Evolutionary conservation across 2,888 invertebrate species (phyloP).

Genomic region (Hyles lineata): DNA sequence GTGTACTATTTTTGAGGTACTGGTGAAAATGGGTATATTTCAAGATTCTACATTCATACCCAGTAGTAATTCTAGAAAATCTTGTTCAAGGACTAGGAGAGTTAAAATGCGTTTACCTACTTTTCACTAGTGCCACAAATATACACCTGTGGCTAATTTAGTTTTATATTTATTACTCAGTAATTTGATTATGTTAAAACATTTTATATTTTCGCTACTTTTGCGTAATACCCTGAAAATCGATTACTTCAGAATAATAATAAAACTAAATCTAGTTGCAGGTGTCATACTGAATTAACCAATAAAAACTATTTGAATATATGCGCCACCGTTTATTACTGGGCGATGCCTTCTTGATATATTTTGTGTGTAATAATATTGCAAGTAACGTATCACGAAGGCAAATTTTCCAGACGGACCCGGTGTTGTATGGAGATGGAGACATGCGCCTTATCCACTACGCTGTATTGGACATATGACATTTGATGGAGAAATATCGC

Average conservation of each 20-base stretch:
- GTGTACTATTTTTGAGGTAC: background rate
- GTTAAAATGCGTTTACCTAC: background rate
- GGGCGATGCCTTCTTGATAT: conserved; percentile 12
- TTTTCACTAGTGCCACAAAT: background rate
- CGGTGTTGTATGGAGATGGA: conserved; percentile 12
- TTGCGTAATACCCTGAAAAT: background rate
- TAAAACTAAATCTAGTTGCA: conserved; percentile 10
- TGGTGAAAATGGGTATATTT: conserved; percentile 19
- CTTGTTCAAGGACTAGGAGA: too few relatives aligned
- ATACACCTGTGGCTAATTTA: conserved; percentile 5
- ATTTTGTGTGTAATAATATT: background rate
- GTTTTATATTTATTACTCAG: conserved; percentile 1
- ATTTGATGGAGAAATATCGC: background rate
- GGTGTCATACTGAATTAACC: background rate
- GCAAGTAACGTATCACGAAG: background rate
- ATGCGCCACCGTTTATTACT: background rate
- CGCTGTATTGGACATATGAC: background rate
- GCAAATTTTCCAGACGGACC: background rate
- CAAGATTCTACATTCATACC: background rate
- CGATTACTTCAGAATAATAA: background rate
- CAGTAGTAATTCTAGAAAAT: background rate
- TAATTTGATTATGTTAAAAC: too few relatives aligned
- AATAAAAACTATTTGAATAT: background rate
- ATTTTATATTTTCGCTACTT: background rate
- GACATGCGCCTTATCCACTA: conserved; percentile 11